Base-by-base conservation (phyloP, 2,113 vertebrate species). In the Pluvialis apricaria region DNA sequence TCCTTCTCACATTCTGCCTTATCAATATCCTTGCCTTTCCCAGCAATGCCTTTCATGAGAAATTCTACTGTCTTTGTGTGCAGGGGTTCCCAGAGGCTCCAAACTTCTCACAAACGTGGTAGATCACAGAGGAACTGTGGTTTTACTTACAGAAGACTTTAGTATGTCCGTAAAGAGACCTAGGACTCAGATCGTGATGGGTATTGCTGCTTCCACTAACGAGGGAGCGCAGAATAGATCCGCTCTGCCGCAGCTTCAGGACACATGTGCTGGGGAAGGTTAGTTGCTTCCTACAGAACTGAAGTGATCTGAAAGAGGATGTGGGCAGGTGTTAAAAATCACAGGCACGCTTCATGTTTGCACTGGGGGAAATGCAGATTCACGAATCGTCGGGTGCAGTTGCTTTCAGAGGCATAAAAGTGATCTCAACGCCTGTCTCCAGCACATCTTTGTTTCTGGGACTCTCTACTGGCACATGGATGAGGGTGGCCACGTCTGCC, bases 151-250 rank as follows among this genome's bases (percentile, higher is more conserved):
- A 36, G 64, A 42, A 15, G 42, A 9, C 21, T 24, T 40, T 29
- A 1, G 0, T 42, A 20, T 3, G n/a, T 28, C 64, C 25, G 6
- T 36, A 22, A 18, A 15, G 66, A 40, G 8, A 31, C 13, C 15
- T 4, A 9, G 26, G 22, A 9, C 66, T 58, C 15, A 2, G 26
- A 9, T 36, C 1, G 3, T 18, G 60, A 9, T 44, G 68, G 24
- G 13, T 8, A 4, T 17, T 10, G 2, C 40, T 20, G 57, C 24
- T 19, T 0, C 31, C n/a, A 4, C 28, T 12, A 14, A 13, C 0
- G 6, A 38, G 75, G 85, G 24, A 29, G 57, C 0, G 14, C 47
- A 5, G 58, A 28, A 18, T 0, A 9, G 42, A 14, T 31, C 42
- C 4, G 6, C 38, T 61, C 13, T 29, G 47, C 66, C 2, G 5